phyloP scores from a whole-genome alignment of 2,888 invertebrate genomes.

The Aricia artaxerxes region DNA sequence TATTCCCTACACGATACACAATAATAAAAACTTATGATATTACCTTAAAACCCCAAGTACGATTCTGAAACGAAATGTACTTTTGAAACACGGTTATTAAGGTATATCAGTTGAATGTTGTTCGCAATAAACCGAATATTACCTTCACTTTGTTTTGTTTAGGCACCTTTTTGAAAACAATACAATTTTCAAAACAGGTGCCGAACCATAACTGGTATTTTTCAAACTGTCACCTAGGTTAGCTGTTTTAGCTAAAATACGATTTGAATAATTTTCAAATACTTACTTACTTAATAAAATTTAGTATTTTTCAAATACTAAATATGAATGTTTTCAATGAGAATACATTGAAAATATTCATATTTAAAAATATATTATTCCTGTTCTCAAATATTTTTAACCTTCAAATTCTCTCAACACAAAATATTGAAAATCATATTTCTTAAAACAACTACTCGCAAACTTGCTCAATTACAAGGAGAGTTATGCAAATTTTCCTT shows the following conservation, averaged over 20 bases:
- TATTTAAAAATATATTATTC: not conserved
- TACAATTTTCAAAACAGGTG: no score
- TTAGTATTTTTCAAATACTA: no score
- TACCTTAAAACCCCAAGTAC: conserved; percentile 17
- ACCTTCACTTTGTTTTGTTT: not conserved
- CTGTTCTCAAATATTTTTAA: not conserved
- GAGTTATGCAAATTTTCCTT: conserved; percentile 28
- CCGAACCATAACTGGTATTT: no score
- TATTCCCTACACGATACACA: conserved; percentile 11
- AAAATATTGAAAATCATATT: not conserved
- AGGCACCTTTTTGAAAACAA: not conserved
- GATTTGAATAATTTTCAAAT: no score
- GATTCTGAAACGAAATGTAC: not conserved
- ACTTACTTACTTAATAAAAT: no score
- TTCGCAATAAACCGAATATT: conserved; percentile 12
- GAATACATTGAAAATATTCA: no score
- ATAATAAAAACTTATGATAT: conserved; percentile 29
- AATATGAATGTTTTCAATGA: no score
- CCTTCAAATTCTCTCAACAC: not conserved
- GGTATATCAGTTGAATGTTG: conserved; percentile 9
- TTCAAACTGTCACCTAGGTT: no score
- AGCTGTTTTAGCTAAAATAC: no score
- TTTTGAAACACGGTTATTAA: conserved; percentile 6
- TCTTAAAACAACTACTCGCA: conserved; percentile 13
- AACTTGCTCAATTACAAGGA: conserved; percentile 25